Percentiles rank a stretch among this genome's conserved stretches.
These are phyloP conservation scores for Morus bassanus DNA, from an alignment of 2,797 vertebrate genomes.

Conservation along the genomic window DNA sequence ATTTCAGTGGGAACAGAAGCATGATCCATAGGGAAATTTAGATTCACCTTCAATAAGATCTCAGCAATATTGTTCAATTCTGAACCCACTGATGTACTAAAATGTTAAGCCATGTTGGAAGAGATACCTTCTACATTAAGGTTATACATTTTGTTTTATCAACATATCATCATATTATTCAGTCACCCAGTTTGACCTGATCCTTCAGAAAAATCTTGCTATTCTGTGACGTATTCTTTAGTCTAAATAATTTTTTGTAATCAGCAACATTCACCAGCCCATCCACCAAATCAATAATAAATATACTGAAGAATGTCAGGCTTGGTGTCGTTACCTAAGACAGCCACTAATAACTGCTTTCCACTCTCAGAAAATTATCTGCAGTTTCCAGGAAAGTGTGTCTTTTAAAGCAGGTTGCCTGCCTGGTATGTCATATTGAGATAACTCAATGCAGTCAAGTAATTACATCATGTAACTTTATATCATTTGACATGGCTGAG, in stretches of 20 bases:
- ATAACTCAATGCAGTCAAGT: conserved; percentile 55
- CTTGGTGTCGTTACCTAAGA: not conserved
- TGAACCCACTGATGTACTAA: not conserved
- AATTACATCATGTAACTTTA: conserved; percentile 55
- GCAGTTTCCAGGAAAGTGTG: conserved; percentile 22
- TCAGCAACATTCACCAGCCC: conserved; percentile 1
- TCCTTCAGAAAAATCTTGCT: not conserved
- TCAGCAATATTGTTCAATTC: not conserved
- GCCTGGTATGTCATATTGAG: conserved; percentile 32
- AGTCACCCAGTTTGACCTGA: conserved; percentile 8
- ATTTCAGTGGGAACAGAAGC: not conserved
- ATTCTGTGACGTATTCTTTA: conserved; percentile 20
- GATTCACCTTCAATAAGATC: not conserved
- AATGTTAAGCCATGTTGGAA: not conserved
- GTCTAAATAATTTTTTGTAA: conserved; percentile 10
- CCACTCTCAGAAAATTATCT: conserved; percentile 44
- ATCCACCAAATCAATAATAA: conserved; percentile 40
- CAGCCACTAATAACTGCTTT: conserved; percentile 16
- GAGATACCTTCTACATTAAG: not conserved
- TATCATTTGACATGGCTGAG: conserved; percentile 63
- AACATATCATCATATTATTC: not conserved
- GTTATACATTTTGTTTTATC: conserved; percentile 1
- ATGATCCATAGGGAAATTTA: not conserved
- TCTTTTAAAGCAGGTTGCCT: conserved; percentile 21
- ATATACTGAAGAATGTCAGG: not conserved